These are phyloP conservation scores for Euclidia mi DNA, from an alignment of 2,888 invertebrate genomes.

Conservation along the genomic window DNA sequence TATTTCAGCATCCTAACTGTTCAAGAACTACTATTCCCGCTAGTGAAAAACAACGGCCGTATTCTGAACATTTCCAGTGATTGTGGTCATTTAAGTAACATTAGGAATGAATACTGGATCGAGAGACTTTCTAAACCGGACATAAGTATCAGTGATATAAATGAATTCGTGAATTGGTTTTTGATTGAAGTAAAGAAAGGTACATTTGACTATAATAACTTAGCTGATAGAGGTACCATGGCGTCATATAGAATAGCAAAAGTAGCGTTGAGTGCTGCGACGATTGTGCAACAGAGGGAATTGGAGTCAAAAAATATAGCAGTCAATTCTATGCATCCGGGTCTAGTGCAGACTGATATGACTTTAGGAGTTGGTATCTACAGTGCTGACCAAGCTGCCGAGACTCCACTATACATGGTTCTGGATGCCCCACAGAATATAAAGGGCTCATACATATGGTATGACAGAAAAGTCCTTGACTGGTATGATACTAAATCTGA, in stretches of 20 bases:
- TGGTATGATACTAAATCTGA: conserved; percentile 85
- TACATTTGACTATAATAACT: conserved; percentile 65
- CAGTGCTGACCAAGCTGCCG: conserved; percentile 89
- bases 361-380: conserved; percentile 90
- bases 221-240: conserved; percentile 86
- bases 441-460: conserved; percentile 92
- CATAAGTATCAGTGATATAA: conserved; percentile 68
- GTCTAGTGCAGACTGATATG: conserved; percentile 95
- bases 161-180: conserved; percentile 91
- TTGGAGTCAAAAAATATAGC: conserved; percentile 89
- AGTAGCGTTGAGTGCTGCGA: conserved; percentile 92
- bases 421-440: conserved; percentile 84
- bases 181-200: conserved; percentile 79
- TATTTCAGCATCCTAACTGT: conserved; percentile 91
- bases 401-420: conserved; percentile 88
- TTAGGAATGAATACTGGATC: conserved; percentile 85
- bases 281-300: conserved; percentile 91
- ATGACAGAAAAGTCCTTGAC: conserved; percentile 86
- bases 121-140: conserved; percentile 67
- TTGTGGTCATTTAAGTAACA: conserved; percentile 90
- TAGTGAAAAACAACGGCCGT: conserved; percentile 91
- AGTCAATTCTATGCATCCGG: conserved; percentile 92
- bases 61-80: conserved; percentile 94
- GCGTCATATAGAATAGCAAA: conserved; percentile 92
- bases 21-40: conserved; percentile 92